phyloP scores from a whole-genome alignment of 2,113 vertebrate species.

The Eira barbara region DNA sequence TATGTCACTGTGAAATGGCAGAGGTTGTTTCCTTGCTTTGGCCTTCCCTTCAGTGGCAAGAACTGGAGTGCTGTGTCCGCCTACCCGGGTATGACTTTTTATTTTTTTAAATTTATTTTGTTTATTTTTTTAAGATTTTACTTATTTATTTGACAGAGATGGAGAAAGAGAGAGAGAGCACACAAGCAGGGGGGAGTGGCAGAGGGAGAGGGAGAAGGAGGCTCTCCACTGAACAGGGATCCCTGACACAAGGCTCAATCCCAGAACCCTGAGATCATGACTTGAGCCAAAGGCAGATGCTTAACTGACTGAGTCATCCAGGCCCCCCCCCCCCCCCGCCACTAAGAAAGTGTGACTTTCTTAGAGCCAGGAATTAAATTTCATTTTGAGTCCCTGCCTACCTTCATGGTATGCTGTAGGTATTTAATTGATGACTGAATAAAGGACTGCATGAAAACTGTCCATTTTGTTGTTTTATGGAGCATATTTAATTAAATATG shows the following conservation, averaged over 20 bases:
- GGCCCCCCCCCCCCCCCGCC: background rate
- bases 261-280: background rate
- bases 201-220: background rate
- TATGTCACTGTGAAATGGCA: background rate
- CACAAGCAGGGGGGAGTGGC: background rate
- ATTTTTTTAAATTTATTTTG: background rate
- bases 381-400: background rate
- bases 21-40: background rate
- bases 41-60: background rate
- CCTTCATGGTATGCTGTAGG: background rate
- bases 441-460: background rate
- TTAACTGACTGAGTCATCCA: background rate
- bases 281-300: background rate
- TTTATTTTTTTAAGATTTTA: background rate
- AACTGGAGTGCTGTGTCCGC: background rate
- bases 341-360: background rate
- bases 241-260: background rate
- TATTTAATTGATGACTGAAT: background rate
- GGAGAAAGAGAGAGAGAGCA: background rate
- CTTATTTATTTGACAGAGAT: background rate
- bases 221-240: background rate
- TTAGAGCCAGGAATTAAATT: background rate
- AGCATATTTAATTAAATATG: background rate
- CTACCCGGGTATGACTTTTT: background rate
- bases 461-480: background rate